Evolutionary conservation across 2,797 vertebrate genomes (phyloP), one percentile per base, ranked within the genome.

Genomic region (Todus mexicanus): DNA sequence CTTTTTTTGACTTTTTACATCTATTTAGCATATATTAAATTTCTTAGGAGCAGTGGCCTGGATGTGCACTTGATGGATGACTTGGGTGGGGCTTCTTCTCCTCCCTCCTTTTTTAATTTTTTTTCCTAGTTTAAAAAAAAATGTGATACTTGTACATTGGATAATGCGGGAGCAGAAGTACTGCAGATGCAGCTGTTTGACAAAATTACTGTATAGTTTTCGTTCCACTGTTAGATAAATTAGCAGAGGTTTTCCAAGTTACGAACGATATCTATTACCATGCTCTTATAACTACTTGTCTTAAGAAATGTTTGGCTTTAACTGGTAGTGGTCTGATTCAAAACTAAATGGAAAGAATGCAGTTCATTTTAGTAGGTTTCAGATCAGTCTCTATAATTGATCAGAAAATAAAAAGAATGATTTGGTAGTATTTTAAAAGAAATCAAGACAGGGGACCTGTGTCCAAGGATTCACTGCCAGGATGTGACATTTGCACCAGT

Each of bases 61-160:
- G 26, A 48, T 54, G 51, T 90, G 38, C 8, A 13, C 19, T 90
- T 95, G 87, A 94, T 93, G 78, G 77, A 90, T 93, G 84, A 76
- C 40, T 37, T 26, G 33, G 53, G 40, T 3, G 17, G 56, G 31
- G 12, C 37, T 79, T 72, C 54, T 35, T n/a, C 15, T 25, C 29
- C 25, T 4, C 1, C 22, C 1, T 20, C 0, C 5, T 1, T 0
- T 1, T 2, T 2, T 3, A 19, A 26, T n/a, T 33, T 38, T 29
- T 56, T 38, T 9, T 29, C 3, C 6, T 4, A 7, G 31, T 81
- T 17, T 40, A 5, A 54, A 69, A 71, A 65, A 43, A 54, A 5
- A 4, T 60, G 10, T 65, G 50, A n/a, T 78, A 50, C n/a, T 90
- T 88, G 35, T 5, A 3, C 33, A 27, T 89, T 83, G 74, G 65